Base-by-base conservation (phyloP, 2,113 vertebrate genomes). In the Blennius ocellaris region DNA sequence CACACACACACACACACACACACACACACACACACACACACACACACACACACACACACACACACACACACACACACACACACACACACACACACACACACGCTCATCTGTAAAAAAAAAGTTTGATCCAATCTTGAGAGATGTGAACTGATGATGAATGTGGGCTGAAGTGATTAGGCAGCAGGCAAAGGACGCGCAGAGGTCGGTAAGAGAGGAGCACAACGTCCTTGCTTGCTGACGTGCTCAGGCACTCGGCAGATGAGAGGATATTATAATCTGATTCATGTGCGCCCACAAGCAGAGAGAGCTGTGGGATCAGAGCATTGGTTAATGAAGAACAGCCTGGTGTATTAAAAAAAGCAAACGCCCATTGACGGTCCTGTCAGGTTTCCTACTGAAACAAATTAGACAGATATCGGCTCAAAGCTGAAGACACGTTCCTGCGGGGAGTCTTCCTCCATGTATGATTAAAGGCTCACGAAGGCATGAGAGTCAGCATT, bases 201-300 rank as follows among this genome's bases (percentile, higher is more conserved):
- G 41, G 62, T 78, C 55, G 3, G 14, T 56, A 63, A 77, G 8
- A 68, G 44, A 77, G 60, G 50, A 76, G 61, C 15, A 54, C 7
- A 53, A 73, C 11, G 60, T 78, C 86, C 79, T 83, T 83, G 83
- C 51, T 40, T 45, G 40, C 63, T 80, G 74, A 64, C 30, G 39
- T 74, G 47, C 51, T 38, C 55, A 59, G 55, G 56, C 83, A 67
- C 73, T 80, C 47, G 11, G 38, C 75, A 74, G 71, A 89, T 74
- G 75, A 80, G 61, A 30, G 72, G 72, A 77, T 79, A 75, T 83
- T 73, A 75, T 78, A 60, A 79, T 75, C 77, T 74, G 68, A 86
- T 68, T 86, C 72, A 82, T 80, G 70, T 56, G 55, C 9, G 12
- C 54, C 54, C 69, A 87, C 55, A n/a, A 38, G 66, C 71, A 65